Evolutionary conservation across 2,888 invertebrate species (phyloP).

Genomic region (Melinopterus prodromus): DNA sequence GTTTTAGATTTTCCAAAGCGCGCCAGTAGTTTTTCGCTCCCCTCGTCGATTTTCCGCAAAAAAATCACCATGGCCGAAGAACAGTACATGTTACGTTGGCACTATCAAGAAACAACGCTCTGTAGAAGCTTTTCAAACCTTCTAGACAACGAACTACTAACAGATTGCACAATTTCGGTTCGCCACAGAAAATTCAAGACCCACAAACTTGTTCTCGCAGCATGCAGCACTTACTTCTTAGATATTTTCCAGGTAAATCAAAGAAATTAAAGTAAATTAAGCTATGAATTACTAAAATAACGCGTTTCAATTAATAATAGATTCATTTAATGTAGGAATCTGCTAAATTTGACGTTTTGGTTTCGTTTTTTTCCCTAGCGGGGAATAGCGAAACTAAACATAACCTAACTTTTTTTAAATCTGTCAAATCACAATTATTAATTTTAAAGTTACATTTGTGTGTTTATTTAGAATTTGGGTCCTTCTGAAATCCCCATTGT

Average conservation of each 20-base stretch:
- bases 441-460: not conserved
- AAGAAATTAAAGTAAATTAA: constrained; percentile 38
- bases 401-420: not conserved
- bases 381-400: not conserved
- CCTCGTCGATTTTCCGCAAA: constrained; percentile 23
- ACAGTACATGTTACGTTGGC: constrained; percentile 59
- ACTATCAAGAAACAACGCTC: constrained; percentile 62
- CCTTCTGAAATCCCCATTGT: constrained; percentile 76
- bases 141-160: constrained; percentile 81
- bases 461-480: constrained; percentile 71
- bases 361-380: not conserved
- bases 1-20: constrained; percentile 34
- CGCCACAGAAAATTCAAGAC: constrained; percentile 85
- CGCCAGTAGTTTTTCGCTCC: not conserved
- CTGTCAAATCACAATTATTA: too few species aligned
- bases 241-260: constrained; percentile 80
- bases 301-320: not conserved
- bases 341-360: not conserved
- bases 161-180: constrained; percentile 88
- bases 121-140: constrained; percentile 80
- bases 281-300: not conserved
- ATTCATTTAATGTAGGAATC: not conserved
- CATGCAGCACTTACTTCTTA: constrained; percentile 91
- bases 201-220: constrained; percentile 85
- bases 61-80: constrained; percentile 38